A percentile compares a stretch with the other conserved stretches of the same genome.
These are phyloP conservation scores for Amphimedon queenslandica DNA, from an alignment of 37 sponge, comb jelly and placozoan species.

Conservation along the genomic window DNA sequence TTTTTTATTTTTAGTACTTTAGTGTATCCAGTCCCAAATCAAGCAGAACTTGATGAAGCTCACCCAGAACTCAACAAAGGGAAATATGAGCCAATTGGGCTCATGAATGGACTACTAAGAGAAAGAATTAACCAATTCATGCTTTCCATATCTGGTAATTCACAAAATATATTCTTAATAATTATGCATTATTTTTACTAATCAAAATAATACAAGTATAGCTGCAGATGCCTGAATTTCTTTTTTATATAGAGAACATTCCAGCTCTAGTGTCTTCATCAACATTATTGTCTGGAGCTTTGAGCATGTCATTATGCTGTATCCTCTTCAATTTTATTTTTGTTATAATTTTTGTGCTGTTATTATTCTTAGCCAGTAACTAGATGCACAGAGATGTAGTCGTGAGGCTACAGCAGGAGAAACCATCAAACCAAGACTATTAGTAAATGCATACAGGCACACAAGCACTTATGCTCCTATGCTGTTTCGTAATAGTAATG, in stretches of 20 bases:
- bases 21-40: conserved; percentile 26
- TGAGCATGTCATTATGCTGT: conserved; percentile 65
- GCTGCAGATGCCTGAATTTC: too few relatives aligned
- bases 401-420: conserved; percentile 48
- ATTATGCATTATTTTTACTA: too few relatives aligned
- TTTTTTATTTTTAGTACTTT: conserved; percentile 17
- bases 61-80: conserved; percentile 26
- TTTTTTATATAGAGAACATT: too few relatives aligned
- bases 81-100: conserved; percentile 55
- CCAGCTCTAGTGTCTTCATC: conserved; percentile 12
- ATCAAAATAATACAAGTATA: too few relatives aligned
- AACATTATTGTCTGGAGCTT: conserved; percentile 46
- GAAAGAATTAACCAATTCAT: conserved; percentile 29
- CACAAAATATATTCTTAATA: not conserved
- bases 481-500: too few relatives aligned
- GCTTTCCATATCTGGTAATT: not conserved
- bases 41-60: conserved; percentile 2
- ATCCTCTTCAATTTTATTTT: conserved; percentile 21
- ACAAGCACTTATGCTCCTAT: too few relatives aligned
- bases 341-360: not conserved
- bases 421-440: conserved; percentile 43
- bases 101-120: conserved; percentile 39
- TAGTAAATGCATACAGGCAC: too few relatives aligned
- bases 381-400: conserved; percentile 56
- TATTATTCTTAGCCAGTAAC: not conserved